A percentile compares a stretch with the other conserved stretches of the same genome.
These are phyloP conservation scores for Porites lobata DNA, from an alignment of 92 coral and sea anemone genomes.

Conservation along the genomic window DNA sequence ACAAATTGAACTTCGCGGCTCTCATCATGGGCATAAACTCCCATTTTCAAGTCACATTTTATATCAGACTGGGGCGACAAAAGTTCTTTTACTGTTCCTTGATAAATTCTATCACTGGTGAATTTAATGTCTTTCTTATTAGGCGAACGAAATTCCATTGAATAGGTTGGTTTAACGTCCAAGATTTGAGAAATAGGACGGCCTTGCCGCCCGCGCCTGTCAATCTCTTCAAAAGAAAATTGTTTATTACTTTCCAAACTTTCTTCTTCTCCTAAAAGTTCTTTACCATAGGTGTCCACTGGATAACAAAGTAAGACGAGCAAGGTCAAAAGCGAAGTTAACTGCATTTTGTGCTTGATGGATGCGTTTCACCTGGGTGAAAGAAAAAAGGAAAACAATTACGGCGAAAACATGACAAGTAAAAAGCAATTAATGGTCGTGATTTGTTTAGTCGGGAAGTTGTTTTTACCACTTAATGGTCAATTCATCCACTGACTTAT, in stretches of 20 bases:
- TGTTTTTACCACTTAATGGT: conserved; percentile 61
- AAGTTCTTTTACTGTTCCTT: conserved; percentile 80
- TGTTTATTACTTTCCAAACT: conserved; percentile 53
- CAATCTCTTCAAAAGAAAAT: conserved; percentile 23
- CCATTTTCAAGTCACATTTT: conserved; percentile 94
- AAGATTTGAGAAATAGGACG: conserved; percentile 75
- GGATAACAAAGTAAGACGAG: not conserved
- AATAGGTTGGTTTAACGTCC: conserved; percentile 81
- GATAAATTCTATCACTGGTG: conserved; percentile 94
- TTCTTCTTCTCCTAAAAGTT: conserved; percentile 1
- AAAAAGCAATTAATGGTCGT: conserved; percentile 76
- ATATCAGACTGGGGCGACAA: conserved; percentile 71
- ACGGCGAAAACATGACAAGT: conserved; percentile 80
- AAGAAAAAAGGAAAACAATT: conserved; percentile 65
- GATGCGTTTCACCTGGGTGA: conserved; percentile 69
- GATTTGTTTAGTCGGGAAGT: conserved; percentile 70
- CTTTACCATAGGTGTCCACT: conserved; percentile 3
- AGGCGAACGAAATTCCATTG: conserved; percentile 83
- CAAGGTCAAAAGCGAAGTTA: conserved; percentile 14
- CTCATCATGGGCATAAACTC: conserved; percentile 83
- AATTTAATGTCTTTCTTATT: conserved; percentile 86
- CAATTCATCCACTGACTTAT: conserved; percentile 33
- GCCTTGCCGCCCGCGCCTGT: conserved; percentile 58
- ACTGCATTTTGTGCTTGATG: conserved; percentile 56
- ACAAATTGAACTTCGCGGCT: conserved; percentile 66